Conservation (phyloP, 2,797 vertebrate species). For the Leucoraja ocellata region DNA sequence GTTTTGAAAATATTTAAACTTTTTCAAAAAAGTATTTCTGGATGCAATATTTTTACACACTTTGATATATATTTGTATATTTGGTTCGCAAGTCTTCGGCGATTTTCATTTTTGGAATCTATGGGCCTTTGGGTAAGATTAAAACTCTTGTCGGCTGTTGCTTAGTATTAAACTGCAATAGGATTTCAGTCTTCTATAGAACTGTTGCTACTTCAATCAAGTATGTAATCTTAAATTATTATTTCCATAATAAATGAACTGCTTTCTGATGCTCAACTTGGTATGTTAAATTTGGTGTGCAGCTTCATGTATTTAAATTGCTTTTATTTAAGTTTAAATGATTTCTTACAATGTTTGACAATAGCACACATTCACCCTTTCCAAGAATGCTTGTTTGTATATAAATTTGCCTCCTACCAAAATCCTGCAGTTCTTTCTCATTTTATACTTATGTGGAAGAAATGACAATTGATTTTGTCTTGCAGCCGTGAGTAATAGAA, state of each 20-base stretch:
- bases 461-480: slow-evolving; percentile 46
- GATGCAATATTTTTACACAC: background rate
- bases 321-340: background rate
- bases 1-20: background rate
- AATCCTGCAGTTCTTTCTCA: background rate
- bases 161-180: background rate
- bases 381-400: background rate
- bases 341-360: background rate
- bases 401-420: background rate
- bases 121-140: background rate
- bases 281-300: background rate
- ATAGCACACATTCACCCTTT: background rate
- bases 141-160: background rate
- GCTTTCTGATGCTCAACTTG: background rate
- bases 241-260: background rate
- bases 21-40: background rate
- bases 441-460: background rate
- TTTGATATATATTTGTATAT: too few relatives aligned
- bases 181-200: background rate
- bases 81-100: background rate
- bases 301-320: background rate
- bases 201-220: background rate
- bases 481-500: slow-evolving; percentile 89
- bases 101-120: background rate
- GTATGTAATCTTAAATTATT: background rate